Conservation (phyloP, 2,113 vertebrate species). For the Aptenodytes forsteri region DNA sequence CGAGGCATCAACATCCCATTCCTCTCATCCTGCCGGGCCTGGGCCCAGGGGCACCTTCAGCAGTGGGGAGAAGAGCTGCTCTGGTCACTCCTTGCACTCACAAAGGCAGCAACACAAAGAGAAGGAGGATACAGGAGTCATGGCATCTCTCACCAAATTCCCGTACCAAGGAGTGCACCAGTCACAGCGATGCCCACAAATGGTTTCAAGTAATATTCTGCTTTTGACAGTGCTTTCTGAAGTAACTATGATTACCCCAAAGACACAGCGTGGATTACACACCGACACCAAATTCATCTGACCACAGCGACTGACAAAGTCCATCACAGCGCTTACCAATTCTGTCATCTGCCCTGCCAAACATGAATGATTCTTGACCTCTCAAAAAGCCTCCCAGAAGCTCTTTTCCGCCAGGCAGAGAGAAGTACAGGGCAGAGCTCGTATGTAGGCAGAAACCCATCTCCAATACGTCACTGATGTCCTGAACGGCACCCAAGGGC, state of each 20-base stretch:
- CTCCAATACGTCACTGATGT: rapidly evolving
- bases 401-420: not conserved
- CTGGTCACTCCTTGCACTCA: not conserved
- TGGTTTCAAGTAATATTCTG: not conserved
- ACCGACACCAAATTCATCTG: not conserved
- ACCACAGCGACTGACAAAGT: rapidly evolving
- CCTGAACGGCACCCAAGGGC: not conserved
- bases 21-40: not conserved
- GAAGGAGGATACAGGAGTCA: not conserved
- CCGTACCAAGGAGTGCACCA: rapidly evolving
- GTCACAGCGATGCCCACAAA: not conserved
- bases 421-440: not conserved
- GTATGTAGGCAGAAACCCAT: not conserved
- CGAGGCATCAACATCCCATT: rapidly evolving
- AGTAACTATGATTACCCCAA: not conserved
- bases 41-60: not conserved
- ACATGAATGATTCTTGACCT: rapidly evolving
- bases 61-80: not conserved
- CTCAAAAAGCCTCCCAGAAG: not conserved
- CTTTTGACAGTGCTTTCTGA: not conserved
- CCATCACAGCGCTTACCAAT: rapidly evolving
- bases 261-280: not conserved
- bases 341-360: not conserved
- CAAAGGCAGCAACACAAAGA: not conserved
- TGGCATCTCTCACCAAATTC: not conserved